These are phyloP conservation scores for Synergus itoensis DNA, from an alignment of 2,888 invertebrate species.

Conservation along the genomic window DNA sequence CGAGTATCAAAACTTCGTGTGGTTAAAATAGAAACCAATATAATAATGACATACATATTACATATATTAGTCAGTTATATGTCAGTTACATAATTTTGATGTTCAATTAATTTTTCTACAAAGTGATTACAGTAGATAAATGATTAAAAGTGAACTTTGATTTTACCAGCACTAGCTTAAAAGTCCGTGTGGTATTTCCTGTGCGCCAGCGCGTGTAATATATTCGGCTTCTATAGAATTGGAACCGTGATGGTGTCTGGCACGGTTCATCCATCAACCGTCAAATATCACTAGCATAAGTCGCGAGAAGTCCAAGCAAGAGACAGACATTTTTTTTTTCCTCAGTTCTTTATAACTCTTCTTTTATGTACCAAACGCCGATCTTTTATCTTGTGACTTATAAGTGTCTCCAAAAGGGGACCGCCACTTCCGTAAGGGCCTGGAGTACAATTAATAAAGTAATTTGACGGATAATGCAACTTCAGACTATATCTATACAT, in stretches of 20 bases:
- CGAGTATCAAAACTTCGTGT: background rate
- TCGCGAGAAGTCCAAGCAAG: slow-evolving; percentile 43
- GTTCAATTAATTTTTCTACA: background rate
- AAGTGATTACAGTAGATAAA: background rate
- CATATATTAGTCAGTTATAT: too few relatives aligned
- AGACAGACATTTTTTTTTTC: slow-evolving; percentile 14
- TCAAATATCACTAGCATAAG: slow-evolving; percentile 52
- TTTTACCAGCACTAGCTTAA: background rate
- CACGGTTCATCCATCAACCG: slow-evolving; percentile 69
- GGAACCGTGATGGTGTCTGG: slow-evolving; percentile 26
- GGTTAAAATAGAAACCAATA: background rate
- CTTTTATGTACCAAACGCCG: slow-evolving; percentile 15
- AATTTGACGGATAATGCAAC: background rate
- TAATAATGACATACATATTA: too few relatives aligned
- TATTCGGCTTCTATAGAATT: slow-evolving; percentile 35
- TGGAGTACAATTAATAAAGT: slow-evolving; percentile 7
- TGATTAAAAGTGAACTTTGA: background rate
- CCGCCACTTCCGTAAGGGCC: slow-evolving; percentile 8
- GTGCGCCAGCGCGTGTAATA: slow-evolving; percentile 13
- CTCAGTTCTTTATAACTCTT: slow-evolving; percentile 11
- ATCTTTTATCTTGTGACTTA: slow-evolving; percentile 25
- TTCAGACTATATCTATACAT: background rate
- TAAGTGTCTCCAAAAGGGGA: background rate
- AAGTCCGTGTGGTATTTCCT: slow-evolving; percentile 10
- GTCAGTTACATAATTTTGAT: too few relatives aligned